Conservation (phyloP, 2,113 vertebrate genomes). For the Aplodontia rufa region DNA sequence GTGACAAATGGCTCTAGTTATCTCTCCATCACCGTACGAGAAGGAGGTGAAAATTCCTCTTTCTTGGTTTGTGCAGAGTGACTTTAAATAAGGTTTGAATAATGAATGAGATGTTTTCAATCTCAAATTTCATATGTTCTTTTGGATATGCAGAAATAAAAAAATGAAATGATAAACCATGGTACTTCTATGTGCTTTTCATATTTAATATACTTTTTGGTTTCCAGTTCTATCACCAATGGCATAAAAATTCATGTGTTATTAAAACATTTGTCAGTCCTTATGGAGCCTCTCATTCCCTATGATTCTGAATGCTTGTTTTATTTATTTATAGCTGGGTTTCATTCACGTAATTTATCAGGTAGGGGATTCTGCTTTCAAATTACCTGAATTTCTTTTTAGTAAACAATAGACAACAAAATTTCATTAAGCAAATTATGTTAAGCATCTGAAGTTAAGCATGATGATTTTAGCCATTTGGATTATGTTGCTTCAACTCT, state of each 20-base stretch:
- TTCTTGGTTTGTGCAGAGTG: conserved; percentile 39
- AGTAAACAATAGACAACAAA: conserved; percentile 47
- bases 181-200: conserved; percentile 71
- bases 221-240: conserved; percentile 75
- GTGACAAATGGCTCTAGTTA: not conserved
- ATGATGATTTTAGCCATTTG: not conserved
- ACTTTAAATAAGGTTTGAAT: conserved; percentile 76
- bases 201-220: conserved; percentile 77
- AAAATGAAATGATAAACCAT: conserved; percentile 75
- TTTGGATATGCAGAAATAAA: conserved; percentile 74
- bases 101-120: conserved; percentile 77
- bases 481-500: conserved; percentile 16
- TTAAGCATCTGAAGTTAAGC: not conserved
- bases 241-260: conserved; percentile 77
- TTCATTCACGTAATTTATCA: conserved; percentile 52
- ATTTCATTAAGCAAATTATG: conserved; percentile 44
- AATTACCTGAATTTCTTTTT: conserved; percentile 53
- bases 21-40: conserved; percentile 15
- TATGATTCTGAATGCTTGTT: conserved; percentile 64
- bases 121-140: conserved; percentile 65
- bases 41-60: conserved; percentile 47
- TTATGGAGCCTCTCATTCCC: conserved; percentile 71
- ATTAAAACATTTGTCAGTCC: conserved; percentile 79
- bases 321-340: conserved; percentile 74
- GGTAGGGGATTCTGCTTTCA: conserved; percentile 35